Evolutionary conservation across 1,140 invertebrate species (phyloP).

Genomic region (Lepidostoma basale): DNA sequence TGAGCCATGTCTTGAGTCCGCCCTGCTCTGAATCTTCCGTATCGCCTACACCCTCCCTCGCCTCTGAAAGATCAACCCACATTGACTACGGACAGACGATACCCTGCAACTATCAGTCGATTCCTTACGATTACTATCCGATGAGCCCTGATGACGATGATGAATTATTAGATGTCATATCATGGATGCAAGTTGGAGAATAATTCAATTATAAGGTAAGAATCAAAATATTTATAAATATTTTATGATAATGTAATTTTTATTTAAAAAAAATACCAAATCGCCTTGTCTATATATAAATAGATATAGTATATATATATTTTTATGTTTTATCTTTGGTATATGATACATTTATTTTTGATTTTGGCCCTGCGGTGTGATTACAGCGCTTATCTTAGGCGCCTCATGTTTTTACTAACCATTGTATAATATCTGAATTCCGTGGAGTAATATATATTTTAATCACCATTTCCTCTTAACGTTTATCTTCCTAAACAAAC

Average conservation of each 20-base stretch:
- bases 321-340: too few species aligned
- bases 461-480: slow-evolving; percentile 10
- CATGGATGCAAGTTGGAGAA: slow-evolving; percentile 85
- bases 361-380: too few species aligned
- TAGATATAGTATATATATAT: too few species aligned
- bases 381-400: not conserved
- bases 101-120: slow-evolving; percentile 58
- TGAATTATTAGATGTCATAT: slow-evolving; percentile 86
- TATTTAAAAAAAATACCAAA: not conserved
- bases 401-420: not conserved
- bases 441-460: not conserved
- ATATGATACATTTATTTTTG: too few species aligned
- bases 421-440: not conserved
- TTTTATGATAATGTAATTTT: not conserved
- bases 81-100: slow-evolving; percentile 53
- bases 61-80: slow-evolving; percentile 74
- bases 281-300: too few species aligned
- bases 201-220: slow-evolving; percentile 50
- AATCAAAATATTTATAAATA: not conserved
- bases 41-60: slow-evolving; percentile 80
- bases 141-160: slow-evolving; percentile 90
- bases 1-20: slow-evolving; percentile 54
- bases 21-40: slow-evolving; percentile 74
- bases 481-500: slow-evolving; percentile 7
- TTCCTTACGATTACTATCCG: slow-evolving; percentile 77